phyloP scores from a whole-genome alignment of 2,113 vertebrate species.

The Cebus imitator region DNA sequence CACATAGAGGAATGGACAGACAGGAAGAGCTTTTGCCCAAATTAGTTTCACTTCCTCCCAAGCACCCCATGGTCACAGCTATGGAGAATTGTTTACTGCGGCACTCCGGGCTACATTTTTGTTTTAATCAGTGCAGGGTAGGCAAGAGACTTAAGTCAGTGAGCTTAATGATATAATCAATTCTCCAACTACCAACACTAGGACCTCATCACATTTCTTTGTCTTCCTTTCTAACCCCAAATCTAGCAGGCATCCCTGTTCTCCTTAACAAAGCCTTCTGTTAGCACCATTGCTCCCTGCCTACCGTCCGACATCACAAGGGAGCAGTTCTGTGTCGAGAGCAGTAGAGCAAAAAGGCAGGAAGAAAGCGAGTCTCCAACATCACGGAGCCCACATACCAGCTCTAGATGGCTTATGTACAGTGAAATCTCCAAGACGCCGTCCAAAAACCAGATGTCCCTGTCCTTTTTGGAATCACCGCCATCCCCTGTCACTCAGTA shows the following conservation, averaged over 20 bases:
- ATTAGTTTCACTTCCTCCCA: not conserved
- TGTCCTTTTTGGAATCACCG: not conserved
- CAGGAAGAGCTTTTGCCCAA: not conserved
- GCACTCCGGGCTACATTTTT: not conserved
- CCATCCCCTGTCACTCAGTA: fast-evolving
- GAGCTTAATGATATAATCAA: not conserved
- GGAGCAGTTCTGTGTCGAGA: not conserved
- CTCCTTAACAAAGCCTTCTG: not conserved
- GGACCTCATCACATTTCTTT: not conserved
- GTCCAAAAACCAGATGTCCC: not conserved
- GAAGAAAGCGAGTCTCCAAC: not conserved
- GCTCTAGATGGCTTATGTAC: not conserved
- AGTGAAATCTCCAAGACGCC: not conserved
- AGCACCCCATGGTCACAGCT: not conserved
- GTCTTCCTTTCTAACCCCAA: not conserved
- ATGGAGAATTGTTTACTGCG: not conserved
- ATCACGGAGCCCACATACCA: not conserved
- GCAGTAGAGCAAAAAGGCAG: not conserved
- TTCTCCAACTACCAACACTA: not conserved
- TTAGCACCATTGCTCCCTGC: too few species aligned
- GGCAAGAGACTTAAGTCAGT: not conserved
- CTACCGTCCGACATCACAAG: not conserved
- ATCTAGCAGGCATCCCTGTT: not conserved
- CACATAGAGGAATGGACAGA: not conserved
- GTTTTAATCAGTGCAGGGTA: not conserved